phyloP scores from a whole-genome alignment of 1,140 invertebrate genomes.

The Streblospio benedicti region DNA sequence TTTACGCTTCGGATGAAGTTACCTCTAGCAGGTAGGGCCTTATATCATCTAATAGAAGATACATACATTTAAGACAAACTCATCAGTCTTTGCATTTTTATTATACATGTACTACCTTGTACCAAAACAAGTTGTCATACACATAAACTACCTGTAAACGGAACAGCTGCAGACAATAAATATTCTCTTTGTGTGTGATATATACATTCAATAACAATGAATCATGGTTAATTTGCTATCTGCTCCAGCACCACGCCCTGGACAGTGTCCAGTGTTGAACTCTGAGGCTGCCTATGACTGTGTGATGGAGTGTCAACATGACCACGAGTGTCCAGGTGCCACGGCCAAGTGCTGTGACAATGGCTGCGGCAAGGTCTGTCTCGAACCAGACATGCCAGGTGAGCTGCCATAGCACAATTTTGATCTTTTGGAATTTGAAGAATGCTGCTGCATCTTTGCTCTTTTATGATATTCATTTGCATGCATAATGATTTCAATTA shows the following conservation, averaged over 20 bases:
- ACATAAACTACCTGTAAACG: no score
- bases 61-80: no score
- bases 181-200: no score
- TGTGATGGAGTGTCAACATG: conserved; percentile 68
- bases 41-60: no score
- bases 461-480: background rate
- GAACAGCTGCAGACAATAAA: no score
- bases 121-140: no score
- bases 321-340: conserved; percentile 68
- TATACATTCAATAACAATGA: no score
- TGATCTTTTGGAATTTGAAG: background rate
- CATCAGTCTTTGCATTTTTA: no score
- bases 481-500: background rate
- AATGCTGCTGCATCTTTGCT: background rate
- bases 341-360: conserved; percentile 74
- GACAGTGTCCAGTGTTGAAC: background rate
- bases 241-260: conserved; percentile 54
- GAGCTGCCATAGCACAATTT: background rate
- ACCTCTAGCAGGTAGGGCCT: no score
- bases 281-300: conserved; percentile 52
- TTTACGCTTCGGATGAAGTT: no score
- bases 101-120: no score
- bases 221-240: no score
- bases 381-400: conserved; percentile 50
- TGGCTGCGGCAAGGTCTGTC: conserved; percentile 65